Conservation (phyloP, 2,797 vertebrate genomes). For the Borostomias antarcticus region DNA sequence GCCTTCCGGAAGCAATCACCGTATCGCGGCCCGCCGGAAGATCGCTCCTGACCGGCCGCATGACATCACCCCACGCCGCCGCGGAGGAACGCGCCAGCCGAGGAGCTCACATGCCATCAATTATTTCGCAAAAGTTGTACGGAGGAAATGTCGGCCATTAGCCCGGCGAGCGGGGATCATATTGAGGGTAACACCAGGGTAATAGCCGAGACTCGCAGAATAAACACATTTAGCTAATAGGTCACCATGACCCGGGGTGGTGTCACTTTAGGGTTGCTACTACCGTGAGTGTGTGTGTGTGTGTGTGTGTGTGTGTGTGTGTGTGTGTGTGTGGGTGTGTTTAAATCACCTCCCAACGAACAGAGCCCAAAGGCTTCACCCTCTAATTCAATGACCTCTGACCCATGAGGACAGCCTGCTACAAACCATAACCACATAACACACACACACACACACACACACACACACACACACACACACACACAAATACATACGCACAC, state of each 20-base stretch:
- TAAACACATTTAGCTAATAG: conserved; percentile 85
- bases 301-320: background rate
- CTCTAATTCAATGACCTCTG: conserved; percentile 63
- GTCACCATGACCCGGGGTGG: conserved; percentile 60
- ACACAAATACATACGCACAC: too few relatives aligned
- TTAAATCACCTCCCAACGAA: conserved; percentile 63
- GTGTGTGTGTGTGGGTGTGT: conserved; percentile 50
- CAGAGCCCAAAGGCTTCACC: conserved; percentile 48
- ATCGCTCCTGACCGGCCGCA: conserved; percentile 63
- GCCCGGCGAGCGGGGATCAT: conserved; percentile 75
- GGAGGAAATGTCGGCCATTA: conserved; percentile 77
- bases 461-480: too few relatives aligned
- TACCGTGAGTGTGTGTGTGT: background rate
- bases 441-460: too few relatives aligned
- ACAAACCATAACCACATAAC: too few relatives aligned
- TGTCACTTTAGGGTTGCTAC: conserved; percentile 37
- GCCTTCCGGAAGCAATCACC: conserved; percentile 74
- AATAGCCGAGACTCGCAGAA: conserved; percentile 71
- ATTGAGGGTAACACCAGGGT: conserved; percentile 70
- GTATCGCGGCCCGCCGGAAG: conserved; percentile 63
- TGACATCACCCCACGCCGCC: conserved; percentile 78
- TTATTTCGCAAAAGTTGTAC: conserved; percentile 72
- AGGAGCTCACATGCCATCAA: conserved; percentile 80
- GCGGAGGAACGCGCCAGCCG: conserved; percentile 66
- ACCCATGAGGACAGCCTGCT: conserved; percentile 37